Conservation (phyloP, 2,888 invertebrate genomes). For the Halictus ligatus region DNA sequence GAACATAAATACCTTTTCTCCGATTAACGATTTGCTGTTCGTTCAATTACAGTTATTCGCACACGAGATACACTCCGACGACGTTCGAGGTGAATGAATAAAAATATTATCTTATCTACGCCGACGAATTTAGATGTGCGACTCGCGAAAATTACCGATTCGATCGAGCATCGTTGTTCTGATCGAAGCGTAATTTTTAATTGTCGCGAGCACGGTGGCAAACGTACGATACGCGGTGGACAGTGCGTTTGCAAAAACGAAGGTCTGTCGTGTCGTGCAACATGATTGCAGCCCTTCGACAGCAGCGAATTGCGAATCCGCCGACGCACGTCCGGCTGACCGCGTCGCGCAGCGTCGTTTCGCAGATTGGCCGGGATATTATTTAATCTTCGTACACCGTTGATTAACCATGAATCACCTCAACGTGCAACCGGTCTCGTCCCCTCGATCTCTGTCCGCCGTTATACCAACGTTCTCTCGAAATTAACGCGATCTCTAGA, state of each 20-base stretch:
- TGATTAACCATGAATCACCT: conserved; percentile 51
- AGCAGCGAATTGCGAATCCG: conserved; percentile 26
- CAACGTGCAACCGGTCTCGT: not conserved
- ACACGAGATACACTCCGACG: not conserved
- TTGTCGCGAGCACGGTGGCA: not conserved
- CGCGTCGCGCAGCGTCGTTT: conserved; percentile 5
- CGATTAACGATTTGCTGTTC: not conserved
- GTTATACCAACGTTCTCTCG: not conserved
- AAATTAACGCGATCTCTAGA: not conserved
- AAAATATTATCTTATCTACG: not conserved
- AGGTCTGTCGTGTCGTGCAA: not conserved
- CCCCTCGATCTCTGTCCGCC: not conserved
- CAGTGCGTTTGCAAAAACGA: not conserved
- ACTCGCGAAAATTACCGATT: not conserved
- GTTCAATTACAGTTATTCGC: not conserved
- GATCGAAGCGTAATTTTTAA: not conserved
- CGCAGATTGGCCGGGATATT: conserved; percentile 47
- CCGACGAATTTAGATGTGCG: not conserved
- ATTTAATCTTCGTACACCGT: conserved; percentile 41
- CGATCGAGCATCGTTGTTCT: not conserved
- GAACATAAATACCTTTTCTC: not conserved
- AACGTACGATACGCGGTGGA: not conserved
- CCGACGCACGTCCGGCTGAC: conserved; percentile 42
- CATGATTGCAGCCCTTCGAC: conserved; percentile 21
- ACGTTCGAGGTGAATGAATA: not conserved